Base-by-base conservation (phyloP, 30 jellyfish, hydroid and myxozoan species). In the Calvadosia cruxmelitensis region DNA sequence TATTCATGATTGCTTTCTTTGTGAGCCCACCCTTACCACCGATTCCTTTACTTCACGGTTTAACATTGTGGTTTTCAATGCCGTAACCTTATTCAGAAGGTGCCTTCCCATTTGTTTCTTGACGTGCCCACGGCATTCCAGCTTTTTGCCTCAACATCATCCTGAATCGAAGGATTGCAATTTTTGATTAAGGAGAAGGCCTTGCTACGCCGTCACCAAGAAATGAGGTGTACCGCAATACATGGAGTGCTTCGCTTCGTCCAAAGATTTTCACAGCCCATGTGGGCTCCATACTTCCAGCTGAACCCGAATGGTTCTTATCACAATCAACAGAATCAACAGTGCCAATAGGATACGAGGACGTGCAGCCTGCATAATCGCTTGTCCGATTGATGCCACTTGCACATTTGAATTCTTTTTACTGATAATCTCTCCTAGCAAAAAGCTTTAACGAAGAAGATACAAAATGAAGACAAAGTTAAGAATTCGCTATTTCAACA, bases 201-300 rank as follows among this genome's bases (percentile, higher is more conserved):
- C 49, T 63, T 63, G 23, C 50, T 26, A 32, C 72, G n/a, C 72
- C 72, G 31, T 63, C 72, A 26, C 72, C 72, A 26, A 63, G 31
- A 32, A 26, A 63, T 63, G 50, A 42, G 31, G 31, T 32, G 31
- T 63, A 63, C n/a, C 50, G 31, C 16, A 63, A 29, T 26, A 27
- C 35, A 63, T 24, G 31, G 34, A 26, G 35, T 29, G 28, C 50
- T 29, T 63, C 34, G 28, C 50, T 26, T 32, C 72, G 35, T 32
- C 31, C 31, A 32, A 63, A 63, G 31, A 63, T 29, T 63, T 50
- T 63, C 31, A 26, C n/a, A 32, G 31, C 72, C 28, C 72, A 42
- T 63, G 28, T 32, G 31, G 50, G 50, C 31, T 63, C 75, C 75
- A 30, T 66, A 16, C 64, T 20, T 25, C 75, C 66, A 31, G 75